A percentile compares a stretch with the other conserved stretches of the same genome.
These are phyloP conservation scores for Mesodorylaimus sp. DNA, from an alignment of 2,888 invertebrate species.

Conservation along the genomic window DNA sequence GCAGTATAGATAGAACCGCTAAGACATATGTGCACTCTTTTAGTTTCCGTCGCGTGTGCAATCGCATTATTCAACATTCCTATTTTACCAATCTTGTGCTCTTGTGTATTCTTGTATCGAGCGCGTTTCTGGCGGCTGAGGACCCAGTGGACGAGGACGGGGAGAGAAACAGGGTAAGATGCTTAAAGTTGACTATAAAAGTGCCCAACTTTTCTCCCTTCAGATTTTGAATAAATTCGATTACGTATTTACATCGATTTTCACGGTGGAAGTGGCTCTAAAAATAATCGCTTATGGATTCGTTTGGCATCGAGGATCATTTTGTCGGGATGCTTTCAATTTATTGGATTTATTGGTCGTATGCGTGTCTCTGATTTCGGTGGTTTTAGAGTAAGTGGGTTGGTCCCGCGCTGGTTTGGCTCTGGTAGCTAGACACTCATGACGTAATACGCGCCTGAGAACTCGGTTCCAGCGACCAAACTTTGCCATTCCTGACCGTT, in stretches of 20 bases:
- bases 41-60: too few species aligned
- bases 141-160: constrained; percentile 65
- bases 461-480: too few species aligned
- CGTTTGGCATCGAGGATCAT: constrained; percentile 83
- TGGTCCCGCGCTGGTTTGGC: too few species aligned
- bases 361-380: constrained; percentile 79
- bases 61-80: constrained; percentile 76
- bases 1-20: too few species aligned
- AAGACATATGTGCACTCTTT: too few species aligned
- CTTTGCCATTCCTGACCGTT: too few species aligned
- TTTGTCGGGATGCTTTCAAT: constrained; percentile 89
- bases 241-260: constrained; percentile 85
- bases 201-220: not conserved
- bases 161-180: constrained; percentile 62
- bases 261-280: constrained; percentile 80
- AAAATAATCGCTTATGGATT: constrained; percentile 87
- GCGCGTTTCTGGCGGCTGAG: constrained; percentile 86
- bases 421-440: too few species aligned
- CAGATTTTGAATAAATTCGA: constrained; percentile 85
- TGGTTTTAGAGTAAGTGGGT: constrained; percentile 60
- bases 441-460: too few species aligned
- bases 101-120: constrained; percentile 87
- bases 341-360: constrained; percentile 89
- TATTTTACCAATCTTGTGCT: constrained; percentile 82
- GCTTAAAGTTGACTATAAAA: too few species aligned